These are phyloP conservation scores for Mus spretus DNA, from an alignment of 2,797 vertebrate genomes.

Conservation along the genomic window DNA sequence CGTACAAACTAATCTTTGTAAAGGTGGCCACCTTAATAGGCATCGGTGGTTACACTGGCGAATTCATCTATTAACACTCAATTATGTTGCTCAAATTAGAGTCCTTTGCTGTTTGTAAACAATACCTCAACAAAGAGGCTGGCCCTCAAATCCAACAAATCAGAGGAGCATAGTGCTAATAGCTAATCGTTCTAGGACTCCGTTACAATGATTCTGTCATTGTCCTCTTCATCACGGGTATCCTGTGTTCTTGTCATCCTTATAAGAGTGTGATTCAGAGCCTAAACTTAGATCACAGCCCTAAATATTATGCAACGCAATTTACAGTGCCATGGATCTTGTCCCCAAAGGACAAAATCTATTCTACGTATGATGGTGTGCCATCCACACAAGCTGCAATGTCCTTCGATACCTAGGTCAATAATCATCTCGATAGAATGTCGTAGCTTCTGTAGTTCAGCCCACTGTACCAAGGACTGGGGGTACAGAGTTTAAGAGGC, in stretches of 20 bases:
- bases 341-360: background rate
- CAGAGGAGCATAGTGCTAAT: background rate
- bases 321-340: background rate
- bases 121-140: background rate
- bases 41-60: background rate
- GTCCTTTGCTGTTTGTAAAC: background rate
- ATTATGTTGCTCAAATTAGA: background rate
- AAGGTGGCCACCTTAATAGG: background rate
- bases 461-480: background rate
- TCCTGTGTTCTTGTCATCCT: background rate
- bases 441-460: background rate
- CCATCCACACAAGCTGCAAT: background rate
- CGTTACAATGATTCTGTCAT: background rate
- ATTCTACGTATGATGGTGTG: no score
- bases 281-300: background rate
- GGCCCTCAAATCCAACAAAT: background rate
- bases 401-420: constrained; percentile 8
- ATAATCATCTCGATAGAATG: background rate
- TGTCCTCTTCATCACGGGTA: background rate
- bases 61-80: background rate
- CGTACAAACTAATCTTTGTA: background rate
- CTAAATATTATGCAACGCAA: background rate
- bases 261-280: background rate
- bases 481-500: background rate
- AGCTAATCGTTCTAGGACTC: background rate